These are phyloP conservation scores for Corynorhinus townsendii DNA, from an alignment of 2,113 vertebrate species.

Conservation along the genomic window DNA sequence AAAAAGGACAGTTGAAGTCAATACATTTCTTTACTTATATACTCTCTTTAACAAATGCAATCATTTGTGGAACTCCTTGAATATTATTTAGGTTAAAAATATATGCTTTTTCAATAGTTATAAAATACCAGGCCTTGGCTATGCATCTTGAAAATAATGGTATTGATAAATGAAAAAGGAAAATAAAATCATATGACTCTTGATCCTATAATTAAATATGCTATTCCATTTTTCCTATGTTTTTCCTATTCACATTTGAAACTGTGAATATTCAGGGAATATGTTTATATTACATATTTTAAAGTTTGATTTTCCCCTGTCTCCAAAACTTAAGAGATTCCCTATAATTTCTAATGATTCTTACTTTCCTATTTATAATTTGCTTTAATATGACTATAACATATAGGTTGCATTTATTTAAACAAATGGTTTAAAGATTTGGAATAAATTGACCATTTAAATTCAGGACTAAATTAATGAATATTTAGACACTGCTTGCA, in stretches of 20 bases:
- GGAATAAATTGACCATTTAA: background rate
- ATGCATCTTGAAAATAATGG: background rate
- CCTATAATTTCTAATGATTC: background rate
- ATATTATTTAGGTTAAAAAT: slow-evolving; percentile 56
- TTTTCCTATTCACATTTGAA: slow-evolving; percentile 26
- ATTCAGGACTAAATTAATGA: background rate
- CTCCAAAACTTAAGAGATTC: background rate
- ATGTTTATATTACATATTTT: background rate
- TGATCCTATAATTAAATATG: background rate
- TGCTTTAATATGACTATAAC: background rate
- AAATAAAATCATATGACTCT: background rate
- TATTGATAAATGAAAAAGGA: background rate
- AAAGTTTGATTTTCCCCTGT: background rate
- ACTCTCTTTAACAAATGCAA: slow-evolving; percentile 4
- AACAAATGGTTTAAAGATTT: background rate
- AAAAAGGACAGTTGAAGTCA: slow-evolving; percentile 49
- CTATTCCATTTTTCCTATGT: background rate
- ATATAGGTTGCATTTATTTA: background rate
- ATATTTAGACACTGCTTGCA: background rate
- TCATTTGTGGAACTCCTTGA: slow-evolving; percentile 58
- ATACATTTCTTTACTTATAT: slow-evolving; percentile 29
- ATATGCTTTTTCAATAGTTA: slow-evolving; percentile 52
- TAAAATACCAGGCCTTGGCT: background rate
- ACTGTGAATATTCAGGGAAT: background rate
- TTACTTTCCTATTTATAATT: background rate